Evolutionary conservation across 2,113 vertebrate genomes (phyloP).

Genomic region (Excalfactoria chinensis): DNA sequence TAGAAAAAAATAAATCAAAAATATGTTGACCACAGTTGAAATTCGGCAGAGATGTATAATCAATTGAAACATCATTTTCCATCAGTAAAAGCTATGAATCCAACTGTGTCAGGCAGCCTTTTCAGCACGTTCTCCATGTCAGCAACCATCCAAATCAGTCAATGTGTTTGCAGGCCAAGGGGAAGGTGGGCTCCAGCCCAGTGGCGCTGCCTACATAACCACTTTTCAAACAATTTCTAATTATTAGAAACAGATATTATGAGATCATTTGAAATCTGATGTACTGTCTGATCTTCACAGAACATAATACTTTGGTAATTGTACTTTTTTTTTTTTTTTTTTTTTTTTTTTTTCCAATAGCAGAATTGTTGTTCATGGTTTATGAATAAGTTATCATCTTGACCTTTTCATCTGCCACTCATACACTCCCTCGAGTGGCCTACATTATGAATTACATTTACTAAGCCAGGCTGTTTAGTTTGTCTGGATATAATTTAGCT

Average conservation of each 20-base stretch:
- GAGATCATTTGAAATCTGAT: background rate
- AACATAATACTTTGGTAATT: background rate
- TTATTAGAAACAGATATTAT: background rate
- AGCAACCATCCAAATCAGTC: background rate
- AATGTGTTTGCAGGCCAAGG: background rate
- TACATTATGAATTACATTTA: background rate
- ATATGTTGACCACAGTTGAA: background rate
- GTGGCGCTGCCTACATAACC: background rate
- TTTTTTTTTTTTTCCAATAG: background rate
- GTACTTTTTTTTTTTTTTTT: background rate
- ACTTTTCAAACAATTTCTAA: background rate
- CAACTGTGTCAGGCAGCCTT: background rate
- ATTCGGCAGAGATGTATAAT: background rate
- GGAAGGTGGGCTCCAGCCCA: background rate
- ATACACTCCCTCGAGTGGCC: conserved; percentile 7
- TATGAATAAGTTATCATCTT: background rate
- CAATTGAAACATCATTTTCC: background rate
- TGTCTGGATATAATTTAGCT: background rate
- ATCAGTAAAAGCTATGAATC: background rate
- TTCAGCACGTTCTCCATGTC: background rate
- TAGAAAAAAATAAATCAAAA: background rate
- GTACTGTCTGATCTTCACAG: background rate
- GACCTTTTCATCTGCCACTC: background rate
- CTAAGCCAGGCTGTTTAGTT: background rate
- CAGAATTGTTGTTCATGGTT: background rate